phyloP scores from a whole-genome alignment of 1,140 invertebrate species.

The Cecropterus lyciades region DNA sequence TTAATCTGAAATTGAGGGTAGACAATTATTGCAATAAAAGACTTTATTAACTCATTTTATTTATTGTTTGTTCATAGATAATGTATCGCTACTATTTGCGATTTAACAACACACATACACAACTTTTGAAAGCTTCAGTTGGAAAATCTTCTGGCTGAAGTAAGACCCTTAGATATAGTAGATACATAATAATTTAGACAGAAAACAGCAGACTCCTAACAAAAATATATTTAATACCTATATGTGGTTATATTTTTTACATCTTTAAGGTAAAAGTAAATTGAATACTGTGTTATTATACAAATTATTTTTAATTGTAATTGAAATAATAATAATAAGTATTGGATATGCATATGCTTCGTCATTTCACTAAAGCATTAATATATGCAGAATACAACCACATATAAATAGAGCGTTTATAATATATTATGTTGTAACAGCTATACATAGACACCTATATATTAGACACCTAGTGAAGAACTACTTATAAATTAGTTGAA shows the following conservation, averaged over 20 bases:
- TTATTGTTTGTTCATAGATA: constrained; percentile 72
- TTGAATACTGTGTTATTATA: not conserved
- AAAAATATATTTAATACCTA: constrained; percentile 66
- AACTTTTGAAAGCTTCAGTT: constrained; percentile 59
- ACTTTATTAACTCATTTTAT: constrained; percentile 37
- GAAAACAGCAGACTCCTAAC: constrained; percentile 66
- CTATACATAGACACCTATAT: no score
- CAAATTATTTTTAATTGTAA: no score
- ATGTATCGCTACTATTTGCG: constrained; percentile 64
- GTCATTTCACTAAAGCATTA: no score
- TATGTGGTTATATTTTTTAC: constrained; percentile 23
- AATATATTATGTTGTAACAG: constrained; percentile 51
- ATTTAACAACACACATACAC: constrained; percentile 70
- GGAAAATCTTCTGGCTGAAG: constrained; percentile 49
- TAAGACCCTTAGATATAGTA: constrained; percentile 37
- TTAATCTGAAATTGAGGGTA: not conserved
- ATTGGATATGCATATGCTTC: no score
- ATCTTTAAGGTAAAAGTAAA: not conserved
- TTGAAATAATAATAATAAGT: no score
- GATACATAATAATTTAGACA: constrained; percentile 40
- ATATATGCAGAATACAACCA: constrained; percentile 5
- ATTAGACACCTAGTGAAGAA: constrained; percentile 46
- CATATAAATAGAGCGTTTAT: constrained; percentile 22
- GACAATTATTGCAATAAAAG: constrained; percentile 9
- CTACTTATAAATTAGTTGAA: constrained; percentile 45